These are phyloP conservation scores for Nannospalax galili DNA, from an alignment of 2,113 vertebrate genomes.

Conservation along the genomic window DNA sequence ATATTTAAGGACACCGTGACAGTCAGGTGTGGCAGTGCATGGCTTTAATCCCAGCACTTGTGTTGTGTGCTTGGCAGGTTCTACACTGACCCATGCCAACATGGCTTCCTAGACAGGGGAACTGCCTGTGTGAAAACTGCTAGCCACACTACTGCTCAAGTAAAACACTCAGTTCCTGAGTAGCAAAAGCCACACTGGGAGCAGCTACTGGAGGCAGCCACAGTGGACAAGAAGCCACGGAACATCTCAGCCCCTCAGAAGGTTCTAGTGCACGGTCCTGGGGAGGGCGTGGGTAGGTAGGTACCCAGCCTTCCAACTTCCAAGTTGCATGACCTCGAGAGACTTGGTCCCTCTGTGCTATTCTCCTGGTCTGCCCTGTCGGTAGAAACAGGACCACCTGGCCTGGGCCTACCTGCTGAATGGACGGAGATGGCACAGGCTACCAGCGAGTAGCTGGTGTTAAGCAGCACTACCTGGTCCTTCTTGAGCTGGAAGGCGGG, in stretches of 20 bases:
- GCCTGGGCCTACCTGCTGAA: constrained; percentile 85
- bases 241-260: not conserved
- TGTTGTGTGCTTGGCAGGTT: not conserved
- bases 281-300: not conserved
- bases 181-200: not conserved
- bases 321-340: not conserved
- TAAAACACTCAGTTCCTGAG: not conserved
- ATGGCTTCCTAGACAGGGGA: not conserved
- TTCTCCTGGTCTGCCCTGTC: not conserved
- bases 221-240: rapidly evolving
- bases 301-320: not conserved
- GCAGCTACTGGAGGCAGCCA: not conserved
- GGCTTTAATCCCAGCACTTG: not conserved
- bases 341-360: not conserved
- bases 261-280: not conserved
- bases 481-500: constrained; percentile 96
- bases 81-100: not conserved
- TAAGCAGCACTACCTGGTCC: constrained; percentile 95
- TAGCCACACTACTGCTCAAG: no score
- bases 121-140: not conserved
- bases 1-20: not conserved
- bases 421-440: constrained; percentile 93
- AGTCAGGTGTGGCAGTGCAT: not conserved
- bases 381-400: not conserved
- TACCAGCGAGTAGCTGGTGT: constrained; percentile 96